Evolutionary conservation across 2,113 vertebrate species (phyloP).

Genomic region (Synchiropus splendidus): DNA sequence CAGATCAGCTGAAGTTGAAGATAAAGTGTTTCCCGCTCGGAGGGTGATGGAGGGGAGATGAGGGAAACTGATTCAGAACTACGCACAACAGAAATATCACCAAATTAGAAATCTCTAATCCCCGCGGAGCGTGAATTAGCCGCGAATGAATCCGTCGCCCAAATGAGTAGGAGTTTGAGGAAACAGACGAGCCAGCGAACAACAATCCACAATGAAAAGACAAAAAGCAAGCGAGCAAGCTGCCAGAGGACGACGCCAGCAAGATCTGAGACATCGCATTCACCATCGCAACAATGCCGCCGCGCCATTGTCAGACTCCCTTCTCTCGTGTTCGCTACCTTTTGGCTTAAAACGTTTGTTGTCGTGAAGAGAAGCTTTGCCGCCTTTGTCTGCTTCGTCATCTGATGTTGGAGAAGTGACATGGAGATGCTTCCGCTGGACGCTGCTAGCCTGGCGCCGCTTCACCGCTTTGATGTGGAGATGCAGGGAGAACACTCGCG

Average conservation of each 20-base stretch:
- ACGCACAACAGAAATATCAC: conserved; percentile 59
- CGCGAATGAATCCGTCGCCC: conserved; percentile 57
- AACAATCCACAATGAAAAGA: conserved; percentile 64
- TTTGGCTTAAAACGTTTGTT: conserved; percentile 34
- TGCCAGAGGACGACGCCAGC: conserved; percentile 59
- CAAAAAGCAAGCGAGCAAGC: conserved; percentile 46
- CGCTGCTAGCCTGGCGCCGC: conserved; percentile 6
- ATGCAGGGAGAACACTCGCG: conserved; percentile 7
- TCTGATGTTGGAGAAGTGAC: conserved; percentile 30
- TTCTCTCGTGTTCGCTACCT: conserved; percentile 38
- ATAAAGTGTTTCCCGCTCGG: too few species aligned
- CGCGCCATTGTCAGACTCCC: conserved; percentile 48
- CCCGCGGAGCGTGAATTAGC: conserved; percentile 62
- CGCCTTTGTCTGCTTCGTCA: conserved; percentile 33
- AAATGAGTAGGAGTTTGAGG: conserved; percentile 70
- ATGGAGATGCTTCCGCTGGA: conserved; percentile 13
- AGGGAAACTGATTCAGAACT: conserved; percentile 55
- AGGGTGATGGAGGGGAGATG: conserved; percentile 30
- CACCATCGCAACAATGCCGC: conserved; percentile 48
- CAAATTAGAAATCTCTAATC: conserved; percentile 65
- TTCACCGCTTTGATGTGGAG: conserved; percentile 28
- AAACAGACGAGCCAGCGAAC: conserved; percentile 58
- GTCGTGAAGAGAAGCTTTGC: conserved; percentile 29
- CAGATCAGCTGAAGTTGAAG: too few species aligned
- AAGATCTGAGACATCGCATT: conserved; percentile 59